These are phyloP conservation scores for Sabatieria punctata DNA, from an alignment of 2,888 invertebrate genomes.

Conservation along the genomic window DNA sequence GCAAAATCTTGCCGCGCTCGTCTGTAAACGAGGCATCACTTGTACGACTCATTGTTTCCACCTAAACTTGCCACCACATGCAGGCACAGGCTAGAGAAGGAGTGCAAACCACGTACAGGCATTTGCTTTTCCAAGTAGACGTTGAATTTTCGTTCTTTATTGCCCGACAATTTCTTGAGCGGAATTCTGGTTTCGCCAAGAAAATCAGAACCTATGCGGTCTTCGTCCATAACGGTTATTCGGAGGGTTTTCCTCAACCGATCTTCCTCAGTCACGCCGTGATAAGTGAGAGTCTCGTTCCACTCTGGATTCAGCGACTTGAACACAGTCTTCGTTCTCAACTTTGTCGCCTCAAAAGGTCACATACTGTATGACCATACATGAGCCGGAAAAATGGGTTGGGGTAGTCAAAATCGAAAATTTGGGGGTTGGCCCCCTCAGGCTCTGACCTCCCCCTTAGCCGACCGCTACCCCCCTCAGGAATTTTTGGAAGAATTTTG, in stretches of 20 bases:
- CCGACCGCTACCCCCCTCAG: no score
- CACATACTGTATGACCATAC: background rate
- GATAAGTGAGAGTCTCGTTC: constrained; percentile 76
- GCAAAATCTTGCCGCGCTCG: constrained; percentile 57
- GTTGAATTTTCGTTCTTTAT: constrained; percentile 42
- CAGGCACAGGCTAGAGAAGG: background rate
- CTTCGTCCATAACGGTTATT: constrained; percentile 50
- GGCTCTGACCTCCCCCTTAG: no score
- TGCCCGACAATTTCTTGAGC: constrained; percentile 44
- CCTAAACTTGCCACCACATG: background rate
- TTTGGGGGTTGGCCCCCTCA: no score
- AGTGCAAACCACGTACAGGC: constrained; percentile 33
- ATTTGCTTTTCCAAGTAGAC: constrained; percentile 43
- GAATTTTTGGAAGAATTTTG: no score
- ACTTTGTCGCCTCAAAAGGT: constrained; percentile 38
- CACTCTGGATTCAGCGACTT: constrained; percentile 85
- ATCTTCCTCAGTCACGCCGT: constrained; percentile 72
- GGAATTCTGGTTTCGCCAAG: constrained; percentile 51
- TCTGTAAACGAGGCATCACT: constrained; percentile 19
- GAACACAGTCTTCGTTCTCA: constrained; percentile 73
- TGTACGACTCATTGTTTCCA: background rate
- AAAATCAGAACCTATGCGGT: constrained; percentile 64
- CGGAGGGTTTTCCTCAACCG: constrained; percentile 46
- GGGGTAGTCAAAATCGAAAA: no score
- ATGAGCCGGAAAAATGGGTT: no score